Conservation (phyloP, 2,888 invertebrate species). For the Tuta absoluta region DNA sequence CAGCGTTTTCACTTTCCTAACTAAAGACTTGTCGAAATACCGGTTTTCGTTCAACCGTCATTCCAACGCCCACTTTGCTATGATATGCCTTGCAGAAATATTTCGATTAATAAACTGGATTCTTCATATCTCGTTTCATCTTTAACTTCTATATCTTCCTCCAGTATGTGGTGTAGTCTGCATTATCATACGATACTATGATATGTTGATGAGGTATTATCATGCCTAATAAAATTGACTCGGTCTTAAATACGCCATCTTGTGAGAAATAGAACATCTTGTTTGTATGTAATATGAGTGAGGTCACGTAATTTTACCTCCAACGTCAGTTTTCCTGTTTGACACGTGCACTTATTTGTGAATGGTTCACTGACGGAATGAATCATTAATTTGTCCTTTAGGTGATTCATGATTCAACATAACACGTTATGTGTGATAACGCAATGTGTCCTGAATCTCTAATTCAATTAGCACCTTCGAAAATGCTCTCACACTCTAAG, state of each 20-base stretch:
- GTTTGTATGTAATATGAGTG: no score
- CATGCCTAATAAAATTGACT: no score
- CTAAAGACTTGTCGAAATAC: constrained; percentile 1
- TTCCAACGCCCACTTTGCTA: background rate
- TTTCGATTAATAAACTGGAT: background rate
- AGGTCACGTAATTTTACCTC: background rate
- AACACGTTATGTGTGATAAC: constrained; percentile 5
- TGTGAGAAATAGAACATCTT: no score
- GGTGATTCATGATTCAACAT: constrained; percentile 11
- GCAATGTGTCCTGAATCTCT: constrained; percentile 16
- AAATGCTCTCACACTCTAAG: background rate
- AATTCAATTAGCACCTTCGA: constrained; percentile 9
- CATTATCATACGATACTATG: no score
- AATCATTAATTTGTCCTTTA: constrained; percentile 3
- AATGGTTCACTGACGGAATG: background rate
- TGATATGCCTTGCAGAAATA: background rate
- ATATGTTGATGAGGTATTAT: no score
- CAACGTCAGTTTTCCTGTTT: background rate
- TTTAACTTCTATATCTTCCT: no score
- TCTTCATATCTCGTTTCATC: background rate
- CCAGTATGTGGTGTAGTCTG: no score
- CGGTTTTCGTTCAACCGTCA: constrained; percentile 7
- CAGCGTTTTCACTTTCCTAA: constrained; percentile 17
- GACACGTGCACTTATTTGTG: background rate
- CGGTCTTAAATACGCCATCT: no score